Evolutionary conservation across 2,888 invertebrate genomes (phyloP), one percentile per base, ranked within the genome.

Genomic region (Serrognathus titanus): DNA sequence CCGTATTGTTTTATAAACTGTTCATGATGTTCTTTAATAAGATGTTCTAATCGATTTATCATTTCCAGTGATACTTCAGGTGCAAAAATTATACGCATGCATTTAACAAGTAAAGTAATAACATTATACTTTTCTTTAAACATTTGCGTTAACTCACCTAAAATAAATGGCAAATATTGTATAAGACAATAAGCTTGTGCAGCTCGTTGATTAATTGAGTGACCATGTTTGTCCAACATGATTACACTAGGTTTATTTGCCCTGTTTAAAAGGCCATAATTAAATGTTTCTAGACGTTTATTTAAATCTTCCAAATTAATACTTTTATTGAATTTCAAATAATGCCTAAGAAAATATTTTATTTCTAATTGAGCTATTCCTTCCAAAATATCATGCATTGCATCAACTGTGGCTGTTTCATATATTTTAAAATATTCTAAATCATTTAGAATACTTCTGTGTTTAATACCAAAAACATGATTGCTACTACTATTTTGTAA

Each of bases 341-440:
- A 8, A 43, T 40, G 24, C 35, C 43, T 55, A 8, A 55, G 16
- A 43, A 55, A 43, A 36, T 45, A 36, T 45, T 50, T 55, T 20
- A 55, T 3, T 50, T 55, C 55, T 2, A 55, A 38, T 35, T 55
- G 55, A 3, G 12, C 55, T 10, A 58, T 50, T 6, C 63, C 61
- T 55, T 66, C 65, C 31, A 66, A 37, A 9, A 66, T 40, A 53
- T 66, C 64, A 40, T 66, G 66, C 66, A 65, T 63, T 9, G 63
- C 59, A 40, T 66, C 66, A 13, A 56, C 59, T 1, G 62, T 55
- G 11, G 45, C 51, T 9, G 39, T 45, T 9, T 66, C 57, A 36
- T 43, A 55, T 31, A 64, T 41, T 51, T 64, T 63, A 52, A 62
- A 65, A 50, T 60, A 56, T 9, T 56, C 46, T 9, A 64, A 54